Conservation (phyloP, 2,113 vertebrate species). For the Himantopus leucocephalus region DNA sequence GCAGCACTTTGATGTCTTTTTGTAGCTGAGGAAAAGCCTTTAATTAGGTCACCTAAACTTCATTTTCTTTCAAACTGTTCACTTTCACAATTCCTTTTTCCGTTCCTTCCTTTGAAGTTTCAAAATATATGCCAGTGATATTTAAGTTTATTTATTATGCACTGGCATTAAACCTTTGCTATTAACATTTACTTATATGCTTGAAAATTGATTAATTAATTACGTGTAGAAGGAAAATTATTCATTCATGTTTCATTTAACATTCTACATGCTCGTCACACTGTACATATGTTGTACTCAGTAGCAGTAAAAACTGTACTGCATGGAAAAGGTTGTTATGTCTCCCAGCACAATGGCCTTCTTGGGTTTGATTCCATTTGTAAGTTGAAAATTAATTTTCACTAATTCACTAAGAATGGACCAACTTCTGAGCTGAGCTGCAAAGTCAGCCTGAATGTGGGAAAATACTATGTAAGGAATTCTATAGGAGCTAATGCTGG, state of each 20-base stretch:
- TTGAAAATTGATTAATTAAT: conserved; percentile 77
- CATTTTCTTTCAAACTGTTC: conserved; percentile 68
- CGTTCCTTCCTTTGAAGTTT: conserved; percentile 70
- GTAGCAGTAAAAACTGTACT: conserved; percentile 6
- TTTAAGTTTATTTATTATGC: conserved; percentile 78
- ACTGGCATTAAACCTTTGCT: conserved; percentile 71
- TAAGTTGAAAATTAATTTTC: conserved; percentile 11
- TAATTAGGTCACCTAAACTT: conserved; percentile 70
- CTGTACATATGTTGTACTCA: not conserved
- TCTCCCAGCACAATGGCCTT: not conserved
- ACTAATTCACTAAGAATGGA: not conserved
- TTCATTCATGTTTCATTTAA: conserved; percentile 71
- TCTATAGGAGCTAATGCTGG: not conserved
- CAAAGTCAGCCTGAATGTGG: not conserved
- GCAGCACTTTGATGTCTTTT: conserved; percentile 61
- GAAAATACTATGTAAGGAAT: not conserved
- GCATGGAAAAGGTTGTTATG: not conserved
- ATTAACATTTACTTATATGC: conserved; percentile 74
- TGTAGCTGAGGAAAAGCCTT: conserved; percentile 56
- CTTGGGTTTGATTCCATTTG: not conserved
- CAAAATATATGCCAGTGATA: conserved; percentile 66
- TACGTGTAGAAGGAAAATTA: conserved; percentile 62
- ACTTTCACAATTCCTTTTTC: conserved; percentile 56
- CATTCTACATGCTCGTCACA: conserved; percentile 36
- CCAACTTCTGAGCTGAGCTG: not conserved